Evolutionary conservation across 2,797 vertebrate genomes (phyloP), one percentile per base, ranked within the genome.

Genomic region (Myioborus melanocephalus): DNA sequence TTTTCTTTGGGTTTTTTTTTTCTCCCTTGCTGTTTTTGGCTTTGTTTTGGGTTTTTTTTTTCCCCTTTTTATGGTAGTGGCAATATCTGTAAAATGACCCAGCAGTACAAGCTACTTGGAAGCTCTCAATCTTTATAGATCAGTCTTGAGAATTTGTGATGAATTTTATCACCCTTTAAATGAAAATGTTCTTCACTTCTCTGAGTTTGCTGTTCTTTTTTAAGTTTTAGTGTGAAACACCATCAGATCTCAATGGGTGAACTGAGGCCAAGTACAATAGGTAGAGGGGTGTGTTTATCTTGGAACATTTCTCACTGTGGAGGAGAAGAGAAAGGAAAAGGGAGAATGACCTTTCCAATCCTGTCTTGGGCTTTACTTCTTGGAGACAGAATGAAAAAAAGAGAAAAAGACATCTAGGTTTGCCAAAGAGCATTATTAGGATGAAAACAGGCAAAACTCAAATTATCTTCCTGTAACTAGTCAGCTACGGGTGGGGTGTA

Each of bases 101-200:
- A 80, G n/a, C 28, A 64, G 34, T 44, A 55, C 23, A 86, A 76
- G 59, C 9, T 14, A 20, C 24, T 24, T n/a, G 52, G 66, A 80
- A 66, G 20, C 16, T 80, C 11, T 80, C 79, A 73, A 35, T 59
- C 34, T 70, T 77, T 77, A 57, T 30, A 63, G 56, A 81, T 66
- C n/a, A 47, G 53, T 78, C 46, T 37, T 78, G 65, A 60, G n/a
- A 77, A 75, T 52, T 52, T 68, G 28, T 80, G 53, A 32, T 49
- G 21, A 41, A 61, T 71, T 89, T 90, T 76, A 75, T 89, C 72
- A 78, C 21, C 43, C 77, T 81, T 90, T 90, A 71, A 73, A 86
- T 37, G 21, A 50, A 93, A 85, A 55, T 24, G 3, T 52, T 70
- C 30, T 50, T 19, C 26, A 3, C 21, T 88, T 90, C 24, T 55